Evolutionary conservation across 2,888 invertebrate genomes (phyloP), one percentile per base, ranked within the genome.

Genomic region (Watsonalla binaria): DNA sequence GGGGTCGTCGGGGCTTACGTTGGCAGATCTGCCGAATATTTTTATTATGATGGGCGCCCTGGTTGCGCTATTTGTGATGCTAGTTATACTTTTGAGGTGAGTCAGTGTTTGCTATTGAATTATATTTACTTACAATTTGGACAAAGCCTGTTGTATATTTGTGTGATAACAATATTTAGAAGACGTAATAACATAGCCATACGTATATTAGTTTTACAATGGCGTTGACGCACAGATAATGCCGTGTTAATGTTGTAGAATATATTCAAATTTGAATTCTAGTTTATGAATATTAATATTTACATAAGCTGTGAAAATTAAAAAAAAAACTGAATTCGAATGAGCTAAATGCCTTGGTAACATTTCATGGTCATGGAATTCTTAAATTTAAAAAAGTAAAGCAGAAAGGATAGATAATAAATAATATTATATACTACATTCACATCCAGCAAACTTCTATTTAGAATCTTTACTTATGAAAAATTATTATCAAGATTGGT

Each of bases 1-100:
- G 90, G 90, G 90, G 60, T 78, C 88, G n/a, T 77, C 83, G 1
- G 87, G 85, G 47, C 90, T 95, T 66, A 94, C 94, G 61, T 92
- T 94, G 78, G 94, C 94, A 60, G 95, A 95, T 83, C 90, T 95
- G 84, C 93, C 94, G 70, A 95, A 94, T 86, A 94, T 95, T 81
- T 93, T 95, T 84, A 94, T 94, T 69, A 94, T 95, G 82, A 92
- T 94, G 65, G 94, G 94, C 51, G 94, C 95, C 59, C 86, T 95
- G 56, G 92, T 95, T 73, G 94, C 94, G 78, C 93, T 95, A 73
- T 94, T 94, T 84, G 93, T 93, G 60, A 94, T 95, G 93, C 92
- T 95, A 72, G 91, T 95, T 67, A 94, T 95, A 79, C 93, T 95
- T 65, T 93, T 94, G 84, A 94, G 94, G 95, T 95, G 78, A 87